phyloP scores from a whole-genome alignment of 2,888 invertebrate species.

The Tachina grossa region DNA sequence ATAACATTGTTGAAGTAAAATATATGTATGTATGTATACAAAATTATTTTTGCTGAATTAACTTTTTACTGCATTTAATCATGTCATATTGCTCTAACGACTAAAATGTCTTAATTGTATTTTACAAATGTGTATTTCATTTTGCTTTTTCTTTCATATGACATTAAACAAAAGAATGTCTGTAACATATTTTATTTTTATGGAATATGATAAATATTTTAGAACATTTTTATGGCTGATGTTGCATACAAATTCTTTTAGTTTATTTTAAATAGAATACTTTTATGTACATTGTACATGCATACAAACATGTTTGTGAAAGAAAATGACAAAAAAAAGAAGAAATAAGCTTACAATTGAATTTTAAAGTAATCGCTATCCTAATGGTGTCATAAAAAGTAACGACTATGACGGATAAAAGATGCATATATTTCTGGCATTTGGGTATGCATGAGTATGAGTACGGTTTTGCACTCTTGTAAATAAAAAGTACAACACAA shows the following conservation, averaged over 20 bases:
- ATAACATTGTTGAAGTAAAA: too few relatives aligned
- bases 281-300: slow-evolving; percentile 3
- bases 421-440: slow-evolving; percentile 54
- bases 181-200: slow-evolving; percentile 20
- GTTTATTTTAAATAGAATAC: slow-evolving; percentile 25
- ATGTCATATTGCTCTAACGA: neutral
- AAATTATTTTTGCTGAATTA: slow-evolving; percentile 3
- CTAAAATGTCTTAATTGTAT: slow-evolving; percentile 32
- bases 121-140: neutral
- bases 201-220: slow-evolving; percentile 61
- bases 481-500: slow-evolving; percentile 1
- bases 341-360: slow-evolving; percentile 53
- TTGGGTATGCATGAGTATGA: slow-evolving; percentile 17
- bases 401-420: slow-evolving; percentile 67
- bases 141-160: neutral
- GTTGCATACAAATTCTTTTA: slow-evolving; percentile 47
- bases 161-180: slow-evolving; percentile 15
- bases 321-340: neutral
- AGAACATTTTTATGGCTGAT: slow-evolving; percentile 62
- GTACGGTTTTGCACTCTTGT: slow-evolving; percentile 15
- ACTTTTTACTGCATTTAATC: slow-evolving; percentile 4
- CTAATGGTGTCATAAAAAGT: slow-evolving; percentile 72
- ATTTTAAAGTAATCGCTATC: slow-evolving; percentile 65
- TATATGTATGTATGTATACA: neutral
- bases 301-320: slow-evolving; percentile 34